These are phyloP conservation scores for Semnornis frantzii DNA, from an alignment of 2,113 vertebrate species.

Conservation along the genomic window DNA sequence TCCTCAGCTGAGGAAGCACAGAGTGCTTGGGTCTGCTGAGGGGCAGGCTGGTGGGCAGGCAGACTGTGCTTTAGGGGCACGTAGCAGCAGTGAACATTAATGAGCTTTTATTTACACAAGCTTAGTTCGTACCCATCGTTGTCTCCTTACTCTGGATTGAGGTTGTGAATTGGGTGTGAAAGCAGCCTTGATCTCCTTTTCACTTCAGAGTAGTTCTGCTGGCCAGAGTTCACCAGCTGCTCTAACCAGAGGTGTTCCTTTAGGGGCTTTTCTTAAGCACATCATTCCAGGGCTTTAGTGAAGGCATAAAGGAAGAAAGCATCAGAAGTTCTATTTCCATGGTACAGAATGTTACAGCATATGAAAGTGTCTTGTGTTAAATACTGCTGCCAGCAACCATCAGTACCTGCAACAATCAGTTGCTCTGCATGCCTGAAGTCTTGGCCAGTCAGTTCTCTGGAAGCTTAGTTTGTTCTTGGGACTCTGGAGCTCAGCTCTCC, in stretches of 20 bases:
- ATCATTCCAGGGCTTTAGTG: constrained; percentile 1
- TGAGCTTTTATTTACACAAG: background rate
- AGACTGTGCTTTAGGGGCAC: background rate
- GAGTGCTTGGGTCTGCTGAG: background rate
- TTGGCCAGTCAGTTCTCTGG: background rate
- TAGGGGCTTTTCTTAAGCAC: background rate
- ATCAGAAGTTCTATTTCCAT: background rate
- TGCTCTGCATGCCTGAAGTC: background rate
- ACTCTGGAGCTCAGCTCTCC: background rate
- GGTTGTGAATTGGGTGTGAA: background rate
- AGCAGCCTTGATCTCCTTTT: constrained; percentile 1
- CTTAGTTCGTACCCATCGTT: background rate
- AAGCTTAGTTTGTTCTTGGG: background rate
- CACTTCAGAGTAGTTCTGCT: background rate
- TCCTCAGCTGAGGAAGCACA: background rate
- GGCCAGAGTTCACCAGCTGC: background rate
- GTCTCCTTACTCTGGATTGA: background rate
- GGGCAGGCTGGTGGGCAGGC: background rate
- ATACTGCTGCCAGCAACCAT: background rate
- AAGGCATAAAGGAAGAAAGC: background rate
- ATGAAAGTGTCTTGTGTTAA: background rate
- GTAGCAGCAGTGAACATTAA: background rate
- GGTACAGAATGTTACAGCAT: background rate
- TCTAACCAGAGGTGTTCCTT: background rate
- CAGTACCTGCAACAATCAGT: background rate